Conservation (phyloP, 2,797 vertebrate genomes). For the Simalia tracyae region DNA sequence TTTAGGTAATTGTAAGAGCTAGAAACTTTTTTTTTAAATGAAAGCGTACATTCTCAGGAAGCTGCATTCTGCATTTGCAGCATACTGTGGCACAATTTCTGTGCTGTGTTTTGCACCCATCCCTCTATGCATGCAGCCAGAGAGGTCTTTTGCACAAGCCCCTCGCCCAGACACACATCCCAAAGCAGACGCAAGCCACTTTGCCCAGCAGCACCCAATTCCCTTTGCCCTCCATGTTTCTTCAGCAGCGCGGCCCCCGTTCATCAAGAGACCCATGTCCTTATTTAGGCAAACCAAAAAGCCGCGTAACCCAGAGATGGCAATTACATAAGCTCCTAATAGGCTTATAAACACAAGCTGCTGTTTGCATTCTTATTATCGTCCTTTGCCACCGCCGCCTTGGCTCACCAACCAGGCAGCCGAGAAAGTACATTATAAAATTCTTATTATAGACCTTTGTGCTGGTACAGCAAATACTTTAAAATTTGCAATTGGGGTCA, state of each 20-base stretch:
- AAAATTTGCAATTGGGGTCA: conserved; percentile 1
- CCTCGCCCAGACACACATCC: background rate
- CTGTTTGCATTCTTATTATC: conserved; percentile 21
- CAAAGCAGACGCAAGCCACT: background rate
- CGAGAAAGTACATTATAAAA: conserved; percentile 6
- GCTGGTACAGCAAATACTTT: conserved; percentile 27
- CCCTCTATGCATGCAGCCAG: background rate
- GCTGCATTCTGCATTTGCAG: background rate
- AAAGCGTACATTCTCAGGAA: background rate
- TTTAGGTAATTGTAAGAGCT: background rate
- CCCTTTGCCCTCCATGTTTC: background rate
- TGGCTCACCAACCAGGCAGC: background rate
- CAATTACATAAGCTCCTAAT: conserved; percentile 19
- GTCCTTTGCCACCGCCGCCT: background rate
- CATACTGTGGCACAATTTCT: background rate
- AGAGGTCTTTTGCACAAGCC: background rate
- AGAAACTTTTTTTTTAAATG: background rate
- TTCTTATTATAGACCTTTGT: background rate
- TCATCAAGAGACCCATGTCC: background rate
- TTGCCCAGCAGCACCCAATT: background rate
- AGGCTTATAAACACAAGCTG: conserved; percentile 30
- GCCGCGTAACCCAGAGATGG: background rate
- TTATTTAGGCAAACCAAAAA: background rate
- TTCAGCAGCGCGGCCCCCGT: background rate
- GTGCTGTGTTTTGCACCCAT: too few species aligned